Evolutionary conservation across 2,113 vertebrate genomes (phyloP).

Genomic region (Trichomycterus rosablanca): DNA sequence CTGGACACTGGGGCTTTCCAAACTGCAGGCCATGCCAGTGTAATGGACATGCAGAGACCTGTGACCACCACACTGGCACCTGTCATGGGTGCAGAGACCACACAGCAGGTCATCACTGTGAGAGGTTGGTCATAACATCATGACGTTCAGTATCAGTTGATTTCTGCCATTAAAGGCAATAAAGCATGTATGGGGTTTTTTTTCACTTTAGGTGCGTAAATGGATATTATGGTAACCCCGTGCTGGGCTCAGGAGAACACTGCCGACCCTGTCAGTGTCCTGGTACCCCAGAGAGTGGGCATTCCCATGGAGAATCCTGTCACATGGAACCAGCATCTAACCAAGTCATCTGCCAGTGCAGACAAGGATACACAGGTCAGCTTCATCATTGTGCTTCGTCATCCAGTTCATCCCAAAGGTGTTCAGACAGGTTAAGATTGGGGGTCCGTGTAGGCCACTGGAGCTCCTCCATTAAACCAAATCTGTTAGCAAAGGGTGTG

Average conservation of each 20-base stretch:
- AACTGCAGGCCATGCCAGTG: slow-evolving; percentile 73
- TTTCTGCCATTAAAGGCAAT: neutral
- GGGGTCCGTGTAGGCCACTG: too few species aligned
- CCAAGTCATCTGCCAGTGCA: slow-evolving; percentile 77
- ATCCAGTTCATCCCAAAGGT: too few species aligned
- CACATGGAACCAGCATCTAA: slow-evolving; percentile 58
- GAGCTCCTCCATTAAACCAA: too few species aligned
- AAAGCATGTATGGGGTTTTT: neutral
- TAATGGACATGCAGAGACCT: slow-evolving; percentile 70
- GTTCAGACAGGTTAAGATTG: too few species aligned
- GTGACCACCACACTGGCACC: slow-evolving; percentile 61
- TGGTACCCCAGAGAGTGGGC: slow-evolving; percentile 65
- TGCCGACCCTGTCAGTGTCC: slow-evolving; percentile 83
- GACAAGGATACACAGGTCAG: slow-evolving; percentile 73
- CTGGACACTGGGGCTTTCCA: slow-evolving; percentile 75
- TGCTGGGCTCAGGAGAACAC: slow-evolving; percentile 77
- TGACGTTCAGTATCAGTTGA: neutral
- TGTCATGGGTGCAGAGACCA: slow-evolving; percentile 65
- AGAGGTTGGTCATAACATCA: slow-evolving; percentile 60
- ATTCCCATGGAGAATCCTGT: slow-evolving; percentile 74
- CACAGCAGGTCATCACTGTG: slow-evolving; percentile 65
- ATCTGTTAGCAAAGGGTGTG: too few species aligned
- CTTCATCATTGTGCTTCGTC: neutral
- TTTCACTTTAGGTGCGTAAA: slow-evolving; percentile 67
- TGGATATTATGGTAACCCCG: slow-evolving; percentile 77